Base-by-base conservation (phyloP, 2,888 invertebrate genomes). In the Synanthedon formicaeformis region DNA sequence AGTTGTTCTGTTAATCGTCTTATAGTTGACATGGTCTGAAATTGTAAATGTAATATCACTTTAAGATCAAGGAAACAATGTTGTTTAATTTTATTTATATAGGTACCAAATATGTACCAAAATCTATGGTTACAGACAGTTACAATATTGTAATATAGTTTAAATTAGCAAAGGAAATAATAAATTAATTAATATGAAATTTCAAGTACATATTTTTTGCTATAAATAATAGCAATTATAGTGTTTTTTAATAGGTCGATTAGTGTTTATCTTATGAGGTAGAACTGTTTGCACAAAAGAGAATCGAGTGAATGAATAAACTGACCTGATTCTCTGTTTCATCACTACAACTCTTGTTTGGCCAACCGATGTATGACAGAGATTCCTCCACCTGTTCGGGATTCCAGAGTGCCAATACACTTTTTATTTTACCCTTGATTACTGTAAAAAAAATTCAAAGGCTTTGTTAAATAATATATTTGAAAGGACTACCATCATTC, bases 311-410 rank as follows among this genome's bases (percentile, higher is more conserved):
- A 27, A 27, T 27, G 34, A 34, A 23, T 23, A 23, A 34, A 34
- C 34, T 34, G 34, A 75, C 90, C 85, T 65, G 75, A 41, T 67
- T 66, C 16, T 78, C 73, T 0, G 62, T 57, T 16, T 71, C 67
- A n/a, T 71, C 68, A n/a, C 54, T 65, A 11, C 64, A 63, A n/a
- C 62, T 71, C 52, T 68, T 73, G 74, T 92, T 93, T 65, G 94
- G 92, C 73, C 94, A 92, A 63, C 96, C 95, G 50, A 96, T 91
- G 65, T 93, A 94, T 10, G 92, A 91, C 50, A 97, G 88, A 0
- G 96, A 94, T 70, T 96, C 95, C 70, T 96, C 96, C 0, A 97
- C 93, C 41, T 95, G 83, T 8, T 91, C 91, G 0, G 95, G 93
- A 71, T 96, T 95, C 94, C 96, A 97, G 2, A 96, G 89, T 51